Conservation (phyloP, 2,797 vertebrate genomes). For the Propithecus deckenii region DNA sequence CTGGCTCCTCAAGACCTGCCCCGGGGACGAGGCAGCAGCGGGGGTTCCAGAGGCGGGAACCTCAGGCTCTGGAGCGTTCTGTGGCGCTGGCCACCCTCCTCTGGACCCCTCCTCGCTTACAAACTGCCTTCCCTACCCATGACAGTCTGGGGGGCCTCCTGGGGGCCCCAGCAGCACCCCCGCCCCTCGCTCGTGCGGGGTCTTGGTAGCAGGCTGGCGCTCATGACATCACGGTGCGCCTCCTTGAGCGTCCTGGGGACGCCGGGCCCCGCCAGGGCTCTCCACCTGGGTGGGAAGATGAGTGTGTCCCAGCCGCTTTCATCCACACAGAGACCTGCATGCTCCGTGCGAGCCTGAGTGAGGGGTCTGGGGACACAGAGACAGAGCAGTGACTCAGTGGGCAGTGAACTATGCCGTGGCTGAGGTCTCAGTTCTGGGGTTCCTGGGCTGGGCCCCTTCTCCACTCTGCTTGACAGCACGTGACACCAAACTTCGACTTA, state of each 20-base stretch:
- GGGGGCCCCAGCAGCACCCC: neutral
- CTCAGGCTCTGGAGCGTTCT: rapidly evolving
- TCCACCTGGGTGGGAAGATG: neutral
- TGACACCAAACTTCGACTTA: rapidly evolving
- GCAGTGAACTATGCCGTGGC: rapidly evolving
- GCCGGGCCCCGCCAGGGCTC: rapidly evolving
- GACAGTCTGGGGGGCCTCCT: neutral
- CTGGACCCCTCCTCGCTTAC: rapidly evolving
- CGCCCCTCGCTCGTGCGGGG: neutral
- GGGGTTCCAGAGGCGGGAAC: rapidly evolving
- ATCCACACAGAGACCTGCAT: rapidly evolving
- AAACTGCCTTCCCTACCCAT: neutral
- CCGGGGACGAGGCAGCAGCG: rapidly evolving
- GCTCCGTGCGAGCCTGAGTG: rapidly evolving
- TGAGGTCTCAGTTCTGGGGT: neutral
- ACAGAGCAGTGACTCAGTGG: neutral
- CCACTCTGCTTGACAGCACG: rapidly evolving
- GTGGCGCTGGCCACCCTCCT: neutral
- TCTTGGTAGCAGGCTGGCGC: neutral
- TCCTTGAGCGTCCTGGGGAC: neutral
- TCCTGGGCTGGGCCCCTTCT: rapidly evolving
- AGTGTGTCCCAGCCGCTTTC: rapidly evolving
- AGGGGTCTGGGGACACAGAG: neutral
- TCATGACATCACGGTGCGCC: rapidly evolving
- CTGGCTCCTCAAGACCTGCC: rapidly evolving